A percentile compares a stretch with the other conserved stretches of the same genome.
These are phyloP conservation scores for Galerucella pusilla DNA, from an alignment of 2,888 invertebrate genomes.

Conservation along the genomic window DNA sequence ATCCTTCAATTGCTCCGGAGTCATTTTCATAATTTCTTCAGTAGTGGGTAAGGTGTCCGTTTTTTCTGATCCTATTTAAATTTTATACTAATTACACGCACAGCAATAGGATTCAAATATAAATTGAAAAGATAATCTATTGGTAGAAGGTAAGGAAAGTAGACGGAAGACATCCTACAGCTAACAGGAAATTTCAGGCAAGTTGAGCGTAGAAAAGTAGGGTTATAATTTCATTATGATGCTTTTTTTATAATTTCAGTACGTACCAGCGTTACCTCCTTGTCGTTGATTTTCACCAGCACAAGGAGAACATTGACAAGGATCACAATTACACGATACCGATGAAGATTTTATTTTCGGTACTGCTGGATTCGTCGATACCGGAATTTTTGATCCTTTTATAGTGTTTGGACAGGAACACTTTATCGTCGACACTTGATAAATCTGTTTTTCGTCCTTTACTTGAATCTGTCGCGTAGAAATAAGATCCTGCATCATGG, in stretches of 20 bases:
- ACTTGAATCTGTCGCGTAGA: conserved; percentile 47
- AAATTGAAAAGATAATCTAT: too few species aligned
- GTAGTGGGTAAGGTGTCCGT: not conserved
- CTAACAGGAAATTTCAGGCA: too few species aligned
- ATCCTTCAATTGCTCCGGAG: conserved; percentile 27
- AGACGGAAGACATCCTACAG: too few species aligned
- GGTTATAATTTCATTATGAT: too few species aligned
- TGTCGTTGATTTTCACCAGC: not conserved
- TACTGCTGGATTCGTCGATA: conserved; percentile 34
- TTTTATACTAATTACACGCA: not conserved
- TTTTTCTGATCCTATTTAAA: not conserved
- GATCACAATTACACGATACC: conserved; percentile 5
- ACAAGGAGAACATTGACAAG: conserved; percentile 2
- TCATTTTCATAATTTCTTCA: conserved; percentile 13
- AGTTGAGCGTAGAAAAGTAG: too few species aligned
- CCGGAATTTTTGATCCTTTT: conserved; percentile 49
- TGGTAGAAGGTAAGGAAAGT: too few species aligned
- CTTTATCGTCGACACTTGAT: conserved; percentile 46
- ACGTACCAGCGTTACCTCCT: not conserved
- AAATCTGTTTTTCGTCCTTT: conserved; percentile 50
- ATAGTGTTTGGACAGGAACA: conserved; percentile 41
- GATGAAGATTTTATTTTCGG: conserved; percentile 4
- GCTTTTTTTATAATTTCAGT: not conserved
- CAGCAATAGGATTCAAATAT: too few species aligned
- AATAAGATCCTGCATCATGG: conserved; percentile 47